Evolutionary conservation across 2,888 invertebrate genomes (phyloP).

Genomic region (Crematogaster levior): DNA sequence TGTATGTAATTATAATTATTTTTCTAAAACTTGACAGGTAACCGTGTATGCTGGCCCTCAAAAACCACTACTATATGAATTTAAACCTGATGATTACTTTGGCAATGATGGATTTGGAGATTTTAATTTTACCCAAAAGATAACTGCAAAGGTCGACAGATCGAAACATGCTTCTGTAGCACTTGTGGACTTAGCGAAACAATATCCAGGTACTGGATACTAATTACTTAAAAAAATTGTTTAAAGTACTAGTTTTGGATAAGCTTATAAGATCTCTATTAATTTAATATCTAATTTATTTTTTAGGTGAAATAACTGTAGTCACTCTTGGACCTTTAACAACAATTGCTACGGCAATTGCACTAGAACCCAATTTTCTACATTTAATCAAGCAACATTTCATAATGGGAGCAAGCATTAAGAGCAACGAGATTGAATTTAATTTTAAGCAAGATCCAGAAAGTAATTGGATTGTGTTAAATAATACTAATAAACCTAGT

Average conservation of each 20-base stretch:
- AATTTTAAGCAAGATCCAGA: slow-evolving; percentile 88
- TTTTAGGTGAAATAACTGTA: slow-evolving; percentile 82
- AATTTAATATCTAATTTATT: neutral
- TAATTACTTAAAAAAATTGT: neutral
- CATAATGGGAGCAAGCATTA: slow-evolving; percentile 83
- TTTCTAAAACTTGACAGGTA: slow-evolving; percentile 81
- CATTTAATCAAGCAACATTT: slow-evolving; percentile 79
- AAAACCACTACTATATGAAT: slow-evolving; percentile 79
- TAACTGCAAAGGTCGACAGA: slow-evolving; percentile 78
- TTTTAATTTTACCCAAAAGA: slow-evolving; percentile 82
- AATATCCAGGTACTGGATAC: slow-evolving; percentile 80
- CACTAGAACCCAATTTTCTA: slow-evolving; percentile 83
- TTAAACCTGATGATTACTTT: slow-evolving; percentile 75
- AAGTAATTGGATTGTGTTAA: slow-evolving; percentile 87
- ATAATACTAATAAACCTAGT: slow-evolving; percentile 81
- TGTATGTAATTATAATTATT: neutral
- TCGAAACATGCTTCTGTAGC: slow-evolving; percentile 85
- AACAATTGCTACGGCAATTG: slow-evolving; percentile 87
- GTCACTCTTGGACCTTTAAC: slow-evolving; percentile 87
- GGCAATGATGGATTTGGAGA: slow-evolving; percentile 87
- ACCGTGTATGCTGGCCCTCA: slow-evolving; percentile 86
- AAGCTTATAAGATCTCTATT: neutral
- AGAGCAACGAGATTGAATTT: slow-evolving; percentile 86
- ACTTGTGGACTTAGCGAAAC: slow-evolving; percentile 83
- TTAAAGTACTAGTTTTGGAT: neutral